Percentiles rank a stretch among this genome's conserved stretches.
Evolutionary conservation across 2,888 invertebrate genomes (phyloP).

Genomic region (Protonemura montana): DNA sequence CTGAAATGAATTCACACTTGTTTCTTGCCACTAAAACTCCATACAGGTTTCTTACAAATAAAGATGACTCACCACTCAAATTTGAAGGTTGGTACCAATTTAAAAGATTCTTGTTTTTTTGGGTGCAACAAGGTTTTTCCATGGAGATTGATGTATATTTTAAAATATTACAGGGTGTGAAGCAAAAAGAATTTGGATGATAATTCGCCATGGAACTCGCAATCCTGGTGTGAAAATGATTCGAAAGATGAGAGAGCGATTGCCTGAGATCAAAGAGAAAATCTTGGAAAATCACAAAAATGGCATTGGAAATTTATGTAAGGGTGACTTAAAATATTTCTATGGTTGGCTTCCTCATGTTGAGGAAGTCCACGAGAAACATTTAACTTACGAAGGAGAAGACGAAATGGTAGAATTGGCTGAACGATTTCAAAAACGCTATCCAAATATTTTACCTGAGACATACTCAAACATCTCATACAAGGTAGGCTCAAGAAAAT

Average conservation of each 20-base stretch:
- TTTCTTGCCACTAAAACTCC: constrained; percentile 75
- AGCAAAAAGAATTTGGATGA: constrained; percentile 75
- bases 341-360: constrained; percentile 68
- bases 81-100: constrained; percentile 64
- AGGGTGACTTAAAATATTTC: constrained; percentile 61
- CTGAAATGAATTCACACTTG: constrained; percentile 37
- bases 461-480: constrained; percentile 69
- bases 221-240: constrained; percentile 71
- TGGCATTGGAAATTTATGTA: constrained; percentile 63
- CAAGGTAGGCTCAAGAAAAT: constrained; percentile 58
- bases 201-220: constrained; percentile 81
- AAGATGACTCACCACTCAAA: constrained; percentile 65
- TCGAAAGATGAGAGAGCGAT: constrained; percentile 61
- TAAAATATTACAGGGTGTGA: constrained; percentile 65
- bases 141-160: background rate
- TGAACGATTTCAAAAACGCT: constrained; percentile 76
- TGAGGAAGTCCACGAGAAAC: constrained; percentile 65
- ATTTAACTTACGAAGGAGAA: constrained; percentile 75
- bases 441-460: constrained; percentile 69
- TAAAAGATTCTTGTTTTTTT: background rate
- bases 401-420: constrained; percentile 77
- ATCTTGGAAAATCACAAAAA: constrained; percentile 63
- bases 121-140: constrained; percentile 18
- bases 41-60: constrained; percentile 74
- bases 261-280: constrained; percentile 64